Percentiles rank a stretch among this genome's conserved stretches.
Conservation (phyloP, 2,113 vertebrate species). For the Eudyptes chrysolophus region DNA sequence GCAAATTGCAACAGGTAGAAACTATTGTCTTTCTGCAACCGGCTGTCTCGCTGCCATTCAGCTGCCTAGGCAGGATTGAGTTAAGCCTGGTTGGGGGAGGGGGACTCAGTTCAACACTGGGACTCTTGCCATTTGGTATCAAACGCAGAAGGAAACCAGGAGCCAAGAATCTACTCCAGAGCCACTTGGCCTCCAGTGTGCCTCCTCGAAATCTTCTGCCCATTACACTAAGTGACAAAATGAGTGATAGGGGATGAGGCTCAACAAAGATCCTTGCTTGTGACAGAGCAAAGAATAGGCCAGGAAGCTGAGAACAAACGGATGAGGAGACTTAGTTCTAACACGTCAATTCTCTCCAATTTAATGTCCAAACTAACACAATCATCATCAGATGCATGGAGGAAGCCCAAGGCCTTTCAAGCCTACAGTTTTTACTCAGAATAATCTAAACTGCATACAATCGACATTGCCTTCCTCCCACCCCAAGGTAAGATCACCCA, state of each 20-base stretch:
- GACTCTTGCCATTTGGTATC: background rate
- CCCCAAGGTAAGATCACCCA: background rate
- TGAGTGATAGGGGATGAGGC: background rate
- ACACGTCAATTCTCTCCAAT: background rate
- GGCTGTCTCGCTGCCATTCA: background rate
- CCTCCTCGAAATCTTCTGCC: background rate
- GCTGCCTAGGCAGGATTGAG: background rate
- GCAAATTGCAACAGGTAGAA: background rate
- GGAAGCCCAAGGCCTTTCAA: background rate
- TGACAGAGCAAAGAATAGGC: background rate
- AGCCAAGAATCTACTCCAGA: background rate
- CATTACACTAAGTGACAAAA: background rate
- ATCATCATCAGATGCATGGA: background rate
- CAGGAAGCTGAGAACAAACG: background rate
- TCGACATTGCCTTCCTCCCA: background rate
- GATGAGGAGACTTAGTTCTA: background rate
- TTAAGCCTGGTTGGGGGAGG: background rate
- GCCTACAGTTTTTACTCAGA: background rate
- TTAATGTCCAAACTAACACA: background rate
- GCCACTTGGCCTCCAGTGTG: background rate
- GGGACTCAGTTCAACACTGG: background rate
- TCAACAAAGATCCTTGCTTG: background rate
- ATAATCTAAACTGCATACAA: background rate
- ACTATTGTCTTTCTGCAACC: background rate
- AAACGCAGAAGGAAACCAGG: background rate